Evolutionary conservation across 2,888 invertebrate genomes (phyloP).

Genomic region (Andrena chrysosceles): DNA sequence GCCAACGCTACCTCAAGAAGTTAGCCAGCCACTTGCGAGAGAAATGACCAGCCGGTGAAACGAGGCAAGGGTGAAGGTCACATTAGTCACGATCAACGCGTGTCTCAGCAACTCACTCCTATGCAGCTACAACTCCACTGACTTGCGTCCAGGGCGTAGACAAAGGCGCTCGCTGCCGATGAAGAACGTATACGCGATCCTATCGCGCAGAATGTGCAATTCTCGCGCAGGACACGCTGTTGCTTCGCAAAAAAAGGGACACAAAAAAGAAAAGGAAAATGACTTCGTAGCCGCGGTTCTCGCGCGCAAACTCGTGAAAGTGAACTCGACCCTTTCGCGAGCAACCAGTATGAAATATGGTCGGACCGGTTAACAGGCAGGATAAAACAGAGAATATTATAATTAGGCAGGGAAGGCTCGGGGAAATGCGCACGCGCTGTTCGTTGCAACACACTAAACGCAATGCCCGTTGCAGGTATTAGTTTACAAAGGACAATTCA

Average conservation of each 20-base stretch:
- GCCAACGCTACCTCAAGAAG: conserved; percentile 19
- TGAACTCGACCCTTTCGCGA: conserved; percentile 21
- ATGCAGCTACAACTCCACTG: conserved; percentile 10
- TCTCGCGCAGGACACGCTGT: neutral
- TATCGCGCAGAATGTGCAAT: neutral
- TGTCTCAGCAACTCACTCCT: conserved; percentile 21
- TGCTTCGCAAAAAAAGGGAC: no score
- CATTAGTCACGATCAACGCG: conserved; percentile 50
- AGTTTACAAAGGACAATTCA: no score
- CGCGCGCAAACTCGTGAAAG: conserved; percentile 24
- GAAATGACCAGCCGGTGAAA: conserved; percentile 70
- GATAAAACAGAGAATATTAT: neutral
- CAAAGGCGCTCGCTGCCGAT: conserved; percentile 10
- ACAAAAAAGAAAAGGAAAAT: neutral
- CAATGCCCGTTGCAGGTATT: neutral
- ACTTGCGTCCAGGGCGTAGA: neutral
- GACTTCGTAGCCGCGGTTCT: neutral
- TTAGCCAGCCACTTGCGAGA: conserved; percentile 42
- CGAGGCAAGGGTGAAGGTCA: conserved; percentile 73
- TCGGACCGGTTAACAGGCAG: neutral
- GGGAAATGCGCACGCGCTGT: neutral
- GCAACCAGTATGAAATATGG: conserved; percentile 2
- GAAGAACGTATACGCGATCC: neutral
- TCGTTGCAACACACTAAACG: neutral
- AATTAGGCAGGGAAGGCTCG: neutral